Base-by-base conservation (phyloP, 2,113 vertebrate species). In the Centropus bengalensis region DNA sequence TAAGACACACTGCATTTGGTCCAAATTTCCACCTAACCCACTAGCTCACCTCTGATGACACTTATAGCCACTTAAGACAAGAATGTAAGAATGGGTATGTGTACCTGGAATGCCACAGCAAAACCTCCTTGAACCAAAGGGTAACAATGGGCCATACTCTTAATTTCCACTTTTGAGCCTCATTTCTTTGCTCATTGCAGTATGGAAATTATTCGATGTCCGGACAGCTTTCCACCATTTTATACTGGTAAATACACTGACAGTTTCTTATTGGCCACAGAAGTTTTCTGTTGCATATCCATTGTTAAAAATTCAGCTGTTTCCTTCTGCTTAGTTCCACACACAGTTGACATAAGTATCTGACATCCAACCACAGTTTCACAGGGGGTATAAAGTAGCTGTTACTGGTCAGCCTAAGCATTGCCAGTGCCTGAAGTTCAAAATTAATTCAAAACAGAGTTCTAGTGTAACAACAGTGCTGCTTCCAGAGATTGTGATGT, bases 1-100 rank as follows among this genome's bases (percentile, higher is more conserved):
- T 45, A 69, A 74, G 30, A 66, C 23, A n/a, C 0, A 2, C 27
- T 74, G 45, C 24, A 33, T n/a, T 1, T 1, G 33, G 24, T 55
- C 38, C 86, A 63, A 40, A 70, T 14, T 9, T 27, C 15, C 2
- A 14, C 32, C 36, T 58, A 75, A n/a, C 21, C 51, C 66, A 56
- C 45, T 45, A 78, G 33, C 62, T 83, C 28, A n/a, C 33, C 66
- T 59, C 70, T n/a, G 19, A 28, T 1, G 3, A 79, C 74, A 82
- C 44, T 56, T 36, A 20, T 21, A 67, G 47, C 49, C 10, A 17
- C n/a, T 70, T 18, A 27, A 18, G 32, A n/a, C 17, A 79, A 71
- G 38, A 69, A 47, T 1, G 1, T 14, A 28, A 32, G 54, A 66
- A 62, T 6, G 75, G 47, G n/a, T 14, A 59, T 0, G 9, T 12